Evolutionary conservation across 2,888 invertebrate species (phyloP).

Genomic region (Caenorhabditis sp.): DNA sequence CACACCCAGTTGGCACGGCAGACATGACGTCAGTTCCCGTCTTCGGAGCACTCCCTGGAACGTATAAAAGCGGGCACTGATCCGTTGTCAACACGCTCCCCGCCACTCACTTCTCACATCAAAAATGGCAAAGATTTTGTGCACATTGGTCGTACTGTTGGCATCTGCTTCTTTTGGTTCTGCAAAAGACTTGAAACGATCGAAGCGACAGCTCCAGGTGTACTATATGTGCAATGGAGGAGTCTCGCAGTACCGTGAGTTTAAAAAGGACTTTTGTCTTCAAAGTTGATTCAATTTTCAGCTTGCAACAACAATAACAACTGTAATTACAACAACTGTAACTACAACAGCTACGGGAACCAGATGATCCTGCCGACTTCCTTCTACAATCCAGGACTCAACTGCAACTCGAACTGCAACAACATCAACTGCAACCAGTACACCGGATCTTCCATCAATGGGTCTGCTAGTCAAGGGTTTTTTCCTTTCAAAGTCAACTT

Average conservation of each 20-base stretch:
- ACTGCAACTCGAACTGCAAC: constrained; percentile 71
- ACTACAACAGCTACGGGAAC: constrained; percentile 54
- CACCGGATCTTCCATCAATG: constrained; percentile 68
- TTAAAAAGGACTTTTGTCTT: not conserved
- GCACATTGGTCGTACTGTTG: constrained; percentile 12
- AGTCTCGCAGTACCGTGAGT: constrained; percentile 70
- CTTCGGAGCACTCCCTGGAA: constrained; percentile 52
- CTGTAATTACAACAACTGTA: constrained; percentile 60
- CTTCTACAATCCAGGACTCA: constrained; percentile 68
- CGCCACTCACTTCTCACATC: constrained; percentile 6
- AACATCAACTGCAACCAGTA: constrained; percentile 72
- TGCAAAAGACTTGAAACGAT: constrained; percentile 64
- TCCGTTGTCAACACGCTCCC: constrained; percentile 32
- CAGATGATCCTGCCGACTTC: constrained; percentile 62
- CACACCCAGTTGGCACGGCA: constrained; percentile 59
- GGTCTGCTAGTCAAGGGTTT: constrained; percentile 36
- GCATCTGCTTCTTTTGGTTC: constrained; percentile 18
- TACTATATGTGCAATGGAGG: constrained; percentile 72
- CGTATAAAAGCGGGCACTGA: constrained; percentile 43
- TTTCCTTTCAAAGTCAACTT: not conserved
- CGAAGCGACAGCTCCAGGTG: constrained; percentile 69
- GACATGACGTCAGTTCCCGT: constrained; percentile 39
- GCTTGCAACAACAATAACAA: constrained; percentile 38
- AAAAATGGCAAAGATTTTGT: constrained; percentile 46
- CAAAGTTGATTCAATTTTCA: not conserved